These are phyloP conservation scores for Torymus tubicola DNA, from an alignment of 2,888 invertebrate species.

Conservation along the genomic window DNA sequence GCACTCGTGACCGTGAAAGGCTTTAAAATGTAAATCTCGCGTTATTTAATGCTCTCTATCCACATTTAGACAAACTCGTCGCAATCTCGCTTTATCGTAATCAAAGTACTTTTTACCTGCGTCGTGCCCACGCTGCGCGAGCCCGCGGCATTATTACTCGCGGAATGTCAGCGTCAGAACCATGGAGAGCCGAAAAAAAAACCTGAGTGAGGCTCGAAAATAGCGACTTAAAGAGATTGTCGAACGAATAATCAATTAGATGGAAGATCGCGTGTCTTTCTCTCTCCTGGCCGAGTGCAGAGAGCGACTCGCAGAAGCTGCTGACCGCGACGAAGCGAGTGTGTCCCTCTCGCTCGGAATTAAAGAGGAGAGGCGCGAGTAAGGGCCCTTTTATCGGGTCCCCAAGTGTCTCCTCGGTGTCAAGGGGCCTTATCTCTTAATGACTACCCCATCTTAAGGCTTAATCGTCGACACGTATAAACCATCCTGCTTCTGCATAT, in stretches of 20 bases:
- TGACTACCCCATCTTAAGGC: slow-evolving; percentile 73
- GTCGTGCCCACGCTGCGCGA: slow-evolving; percentile 3
- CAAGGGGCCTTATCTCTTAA: slow-evolving; percentile 74
- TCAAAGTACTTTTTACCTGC: slow-evolving; percentile 27
- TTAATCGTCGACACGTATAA: slow-evolving; percentile 76
- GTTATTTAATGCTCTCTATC: slow-evolving; percentile 25
- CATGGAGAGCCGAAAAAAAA: not conserved
- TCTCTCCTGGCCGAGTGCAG: slow-evolving; percentile 14
- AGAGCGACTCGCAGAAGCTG: slow-evolving; percentile 15
- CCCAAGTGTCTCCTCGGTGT: slow-evolving; percentile 70
- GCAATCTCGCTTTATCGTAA: slow-evolving; percentile 19
- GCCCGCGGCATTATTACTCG: slow-evolving; percentile 39
- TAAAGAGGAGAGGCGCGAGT: slow-evolving; percentile 52
- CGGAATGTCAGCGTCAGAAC: slow-evolving; percentile 34
- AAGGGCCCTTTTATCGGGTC: slow-evolving; percentile 65
- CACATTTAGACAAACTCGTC: slow-evolving; percentile 30
- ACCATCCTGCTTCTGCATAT: slow-evolving; percentile 74
- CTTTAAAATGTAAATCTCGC: no score
- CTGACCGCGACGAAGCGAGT: not conserved
- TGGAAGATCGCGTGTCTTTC: slow-evolving; percentile 54
- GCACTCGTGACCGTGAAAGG: no score
- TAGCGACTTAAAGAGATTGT: slow-evolving; percentile 57
- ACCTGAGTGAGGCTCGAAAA: slow-evolving; percentile 27
- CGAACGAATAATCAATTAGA: slow-evolving; percentile 58
- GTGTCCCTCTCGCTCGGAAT: slow-evolving; percentile 1